Conservation (phyloP, 2,113 vertebrate genomes). For the Chaetura pelagica region DNA sequence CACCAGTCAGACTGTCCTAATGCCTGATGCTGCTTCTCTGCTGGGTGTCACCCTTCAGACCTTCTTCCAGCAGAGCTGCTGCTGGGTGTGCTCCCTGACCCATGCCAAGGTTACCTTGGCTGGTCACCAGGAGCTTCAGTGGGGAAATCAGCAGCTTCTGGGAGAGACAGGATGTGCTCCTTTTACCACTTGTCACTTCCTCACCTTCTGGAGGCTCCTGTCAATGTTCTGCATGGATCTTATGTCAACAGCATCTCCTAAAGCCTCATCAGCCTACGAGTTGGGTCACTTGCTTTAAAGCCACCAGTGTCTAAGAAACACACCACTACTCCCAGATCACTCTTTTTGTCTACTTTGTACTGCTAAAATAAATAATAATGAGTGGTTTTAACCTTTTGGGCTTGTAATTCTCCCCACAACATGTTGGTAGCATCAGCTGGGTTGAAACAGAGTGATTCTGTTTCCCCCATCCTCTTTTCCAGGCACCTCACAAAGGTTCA, state of each 20-base stretch:
- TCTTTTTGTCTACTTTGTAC: not conserved
- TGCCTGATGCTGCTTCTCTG: not conserved
- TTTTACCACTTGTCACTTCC: not conserved
- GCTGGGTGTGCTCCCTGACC: not conserved
- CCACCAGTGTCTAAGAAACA: not conserved
- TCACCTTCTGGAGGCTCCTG: not conserved
- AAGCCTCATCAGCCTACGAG: not conserved
- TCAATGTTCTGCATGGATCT: not conserved
- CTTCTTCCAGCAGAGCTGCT: not conserved
- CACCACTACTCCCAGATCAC: not conserved
- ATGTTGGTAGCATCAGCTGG: not conserved
- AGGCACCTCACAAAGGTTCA: not conserved
- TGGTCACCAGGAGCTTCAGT: not conserved
- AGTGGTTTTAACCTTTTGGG: not conserved
- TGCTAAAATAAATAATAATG: not conserved
- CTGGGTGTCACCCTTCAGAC: not conserved
- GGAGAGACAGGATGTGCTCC: not conserved
- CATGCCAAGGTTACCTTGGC: rapidly evolving
- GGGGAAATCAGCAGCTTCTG: not conserved
- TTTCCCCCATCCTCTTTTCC: not conserved
- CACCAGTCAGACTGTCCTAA: rapidly evolving
- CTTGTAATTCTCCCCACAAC: not conserved
- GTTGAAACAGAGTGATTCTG: not conserved
- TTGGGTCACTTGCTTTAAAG: not conserved
- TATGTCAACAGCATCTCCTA: not conserved